Conservation (phyloP, 1,140 invertebrate genomes). For the Hylaeus volcanicus region DNA sequence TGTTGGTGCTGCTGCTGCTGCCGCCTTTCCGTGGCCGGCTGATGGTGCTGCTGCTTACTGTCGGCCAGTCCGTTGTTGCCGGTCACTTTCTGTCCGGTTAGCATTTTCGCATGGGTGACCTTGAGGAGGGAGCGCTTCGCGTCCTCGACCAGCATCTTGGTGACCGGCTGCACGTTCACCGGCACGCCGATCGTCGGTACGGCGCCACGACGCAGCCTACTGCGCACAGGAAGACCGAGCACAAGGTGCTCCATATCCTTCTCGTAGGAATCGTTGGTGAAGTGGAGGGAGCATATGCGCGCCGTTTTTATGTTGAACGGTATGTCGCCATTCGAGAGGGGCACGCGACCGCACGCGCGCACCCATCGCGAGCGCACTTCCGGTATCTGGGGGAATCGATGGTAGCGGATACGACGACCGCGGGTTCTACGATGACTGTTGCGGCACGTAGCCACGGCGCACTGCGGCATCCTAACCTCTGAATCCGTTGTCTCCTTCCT, state of each 20-base stretch:
- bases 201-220: conserved; percentile 80
- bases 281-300: conserved; percentile 82
- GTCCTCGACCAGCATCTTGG: conserved; percentile 78
- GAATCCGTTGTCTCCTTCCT: conserved; percentile 48
- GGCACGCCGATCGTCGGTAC: conserved; percentile 82
- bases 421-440: conserved; percentile 83
- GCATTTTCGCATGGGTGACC: conserved; percentile 72
- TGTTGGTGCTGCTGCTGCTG: conserved; percentile 51
- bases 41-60: conserved; percentile 43
- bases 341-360: conserved; percentile 79
- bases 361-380: conserved; percentile 81
- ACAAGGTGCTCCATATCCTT: conserved; percentile 83
- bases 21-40: conserved; percentile 41
- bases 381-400: conserved; percentile 82
- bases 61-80: conserved; percentile 25
- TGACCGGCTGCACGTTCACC: conserved; percentile 77
- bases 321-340: conserved; percentile 77
- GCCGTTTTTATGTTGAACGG: conserved; percentile 82
- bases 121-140: conserved; percentile 77
- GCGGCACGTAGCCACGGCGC: conserved; percentile 82
- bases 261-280: conserved; percentile 81
- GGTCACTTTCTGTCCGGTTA: conserved; percentile 55
- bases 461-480: conserved; percentile 81
- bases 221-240: conserved; percentile 81
- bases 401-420: conserved; percentile 82